phyloP scores from a whole-genome alignment of 2,888 invertebrate genomes.

The Galerucella calmariensis region DNA sequence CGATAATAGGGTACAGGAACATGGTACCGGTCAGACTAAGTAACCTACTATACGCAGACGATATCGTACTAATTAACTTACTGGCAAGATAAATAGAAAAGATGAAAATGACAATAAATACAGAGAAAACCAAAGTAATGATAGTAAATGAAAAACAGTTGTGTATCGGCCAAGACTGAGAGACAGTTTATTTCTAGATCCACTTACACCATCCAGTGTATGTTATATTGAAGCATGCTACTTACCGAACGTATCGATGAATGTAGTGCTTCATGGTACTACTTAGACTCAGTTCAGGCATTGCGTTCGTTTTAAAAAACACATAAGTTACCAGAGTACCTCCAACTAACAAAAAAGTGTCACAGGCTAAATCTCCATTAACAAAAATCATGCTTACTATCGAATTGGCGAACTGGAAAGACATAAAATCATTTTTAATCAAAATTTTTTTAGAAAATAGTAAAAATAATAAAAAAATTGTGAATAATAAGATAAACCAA shows the following conservation, averaged over 20 bases:
- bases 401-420: slow-evolving; percentile 21
- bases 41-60: no score
- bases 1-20: no score
- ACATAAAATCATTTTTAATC: neutral
- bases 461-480: no score
- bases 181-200: no score
- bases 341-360: slow-evolving; percentile 74
- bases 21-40: no score
- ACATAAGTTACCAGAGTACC: slow-evolving; percentile 69
- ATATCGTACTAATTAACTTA: no score
- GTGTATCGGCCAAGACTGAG: no score
- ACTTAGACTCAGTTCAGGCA: neutral
- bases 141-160: no score
- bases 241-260: slow-evolving; percentile 33
- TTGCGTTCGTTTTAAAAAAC: slow-evolving; percentile 56
- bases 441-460: neutral
- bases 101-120: no score
- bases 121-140: no score
- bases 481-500: no score
- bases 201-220: neutral
- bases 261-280: slow-evolving; percentile 21
- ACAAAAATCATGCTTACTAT: slow-evolving; percentile 21
- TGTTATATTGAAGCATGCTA: neutral
- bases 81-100: no score
- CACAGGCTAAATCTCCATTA: slow-evolving; percentile 61